phyloP scores from a whole-genome alignment of 2,888 invertebrate species.

The Oegoconia quadripuncta region DNA sequence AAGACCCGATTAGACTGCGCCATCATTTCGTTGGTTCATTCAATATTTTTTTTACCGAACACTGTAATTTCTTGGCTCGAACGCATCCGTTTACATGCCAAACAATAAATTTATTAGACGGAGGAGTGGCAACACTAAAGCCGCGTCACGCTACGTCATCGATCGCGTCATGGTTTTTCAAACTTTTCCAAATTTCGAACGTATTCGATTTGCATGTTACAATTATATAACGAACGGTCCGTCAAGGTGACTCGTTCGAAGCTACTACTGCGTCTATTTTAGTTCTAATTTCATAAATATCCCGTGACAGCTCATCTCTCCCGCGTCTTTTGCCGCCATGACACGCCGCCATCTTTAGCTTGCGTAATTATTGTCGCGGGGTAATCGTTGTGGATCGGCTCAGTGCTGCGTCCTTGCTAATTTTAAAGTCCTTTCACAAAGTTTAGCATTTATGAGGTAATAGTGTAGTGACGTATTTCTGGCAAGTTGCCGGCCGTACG shows the following conservation, averaged over 20 bases:
- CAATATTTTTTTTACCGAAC: conserved; percentile 78
- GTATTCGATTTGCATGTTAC: conserved; percentile 40
- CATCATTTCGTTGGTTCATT: conserved; percentile 73
- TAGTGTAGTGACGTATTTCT: conserved; percentile 63
- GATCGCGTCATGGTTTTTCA: conserved; percentile 59
- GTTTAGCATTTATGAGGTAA: conserved; percentile 74
- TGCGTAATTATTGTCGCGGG: conserved; percentile 64
- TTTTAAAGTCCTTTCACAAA: conserved; percentile 75
- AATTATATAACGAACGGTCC: conserved; percentile 63
- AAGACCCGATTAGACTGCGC: conserved; percentile 66
- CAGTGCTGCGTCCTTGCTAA: conserved; percentile 73
- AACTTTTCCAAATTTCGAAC: conserved; percentile 51
- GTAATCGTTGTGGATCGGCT: background rate
- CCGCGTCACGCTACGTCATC: conserved; percentile 69
- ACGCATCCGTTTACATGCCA: conserved; percentile 79
- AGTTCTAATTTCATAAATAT: conserved; percentile 78
- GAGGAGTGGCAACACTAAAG: conserved; percentile 74
- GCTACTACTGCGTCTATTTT: conserved; percentile 75
- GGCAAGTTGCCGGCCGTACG: conserved; percentile 77
- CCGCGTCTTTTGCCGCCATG: conserved; percentile 63
- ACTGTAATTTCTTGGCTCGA: conserved; percentile 78
- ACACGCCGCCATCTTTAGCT: conserved; percentile 47
- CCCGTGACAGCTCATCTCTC: conserved; percentile 76
- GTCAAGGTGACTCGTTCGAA: conserved; percentile 75
- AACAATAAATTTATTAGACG: conserved; percentile 79